Evolutionary conservation across 2,888 invertebrate species (phyloP).

Genomic region (Melanostoma mellinum): DNA sequence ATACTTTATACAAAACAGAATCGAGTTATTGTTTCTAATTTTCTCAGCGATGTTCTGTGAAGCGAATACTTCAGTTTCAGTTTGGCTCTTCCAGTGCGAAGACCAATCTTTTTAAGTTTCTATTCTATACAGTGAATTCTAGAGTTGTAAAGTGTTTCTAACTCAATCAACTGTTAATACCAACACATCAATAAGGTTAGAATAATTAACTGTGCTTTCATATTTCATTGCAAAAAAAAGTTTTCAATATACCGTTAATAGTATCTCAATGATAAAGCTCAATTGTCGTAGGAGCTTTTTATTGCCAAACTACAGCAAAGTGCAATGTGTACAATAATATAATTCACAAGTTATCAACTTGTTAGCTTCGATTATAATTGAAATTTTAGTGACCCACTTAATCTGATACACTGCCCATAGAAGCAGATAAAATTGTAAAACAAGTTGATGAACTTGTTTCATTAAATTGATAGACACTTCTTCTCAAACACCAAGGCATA

Average conservation of each 20-base stretch:
- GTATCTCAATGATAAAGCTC: too few relatives aligned
- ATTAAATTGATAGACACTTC: conserved; percentile 8
- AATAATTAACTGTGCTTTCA: too few relatives aligned
- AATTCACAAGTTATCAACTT: neutral
- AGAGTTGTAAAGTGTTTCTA: conserved; percentile 13
- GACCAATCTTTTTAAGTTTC: conserved; percentile 76
- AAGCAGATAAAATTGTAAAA: conserved; percentile 13
- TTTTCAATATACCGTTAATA: neutral
- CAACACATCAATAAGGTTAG: neutral
- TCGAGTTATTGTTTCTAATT: conserved; percentile 40
- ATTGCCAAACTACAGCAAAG: too few relatives aligned
- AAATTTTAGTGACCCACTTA: conserved; percentile 21
- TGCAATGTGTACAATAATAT: too few relatives aligned
- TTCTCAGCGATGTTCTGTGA: conserved; percentile 6
- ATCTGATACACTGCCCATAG: neutral
- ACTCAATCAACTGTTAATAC: conserved; percentile 4
- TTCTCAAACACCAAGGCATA: neutral
- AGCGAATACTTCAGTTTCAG: conserved; percentile 74
- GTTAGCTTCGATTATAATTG: neutral
- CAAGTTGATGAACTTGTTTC: conserved; percentile 37
- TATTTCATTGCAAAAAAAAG: neutral
- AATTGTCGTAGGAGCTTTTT: too few relatives aligned
- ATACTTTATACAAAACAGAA: conserved; percentile 28
- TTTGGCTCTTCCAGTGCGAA: conserved; percentile 81
- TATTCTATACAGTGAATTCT: conserved; percentile 4